Conservation (phyloP, 2,888 invertebrate genomes). For the Leptinotarsa rubiginosa region DNA sequence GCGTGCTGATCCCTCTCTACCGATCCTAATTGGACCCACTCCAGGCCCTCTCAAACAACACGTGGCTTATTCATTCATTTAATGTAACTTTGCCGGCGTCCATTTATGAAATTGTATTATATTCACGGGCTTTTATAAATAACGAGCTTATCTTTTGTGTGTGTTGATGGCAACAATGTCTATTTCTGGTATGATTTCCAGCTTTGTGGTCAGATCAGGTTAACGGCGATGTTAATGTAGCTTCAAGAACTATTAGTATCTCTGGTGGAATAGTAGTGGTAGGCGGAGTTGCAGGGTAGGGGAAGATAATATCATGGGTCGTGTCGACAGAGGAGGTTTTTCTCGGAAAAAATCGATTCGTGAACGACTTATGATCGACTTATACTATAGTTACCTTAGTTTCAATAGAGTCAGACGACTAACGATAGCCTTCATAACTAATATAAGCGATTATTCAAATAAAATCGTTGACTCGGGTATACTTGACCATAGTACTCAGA, state of each 20-base stretch:
- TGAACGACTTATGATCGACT: neutral
- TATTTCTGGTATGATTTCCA: slow-evolving; percentile 54
- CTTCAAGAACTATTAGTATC: slow-evolving; percentile 20
- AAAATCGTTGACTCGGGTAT: too few species aligned
- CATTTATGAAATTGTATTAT: slow-evolving; percentile 55
- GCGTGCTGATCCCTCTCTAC: slow-evolving; percentile 49
- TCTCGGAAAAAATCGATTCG: neutral
- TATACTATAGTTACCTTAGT: too few species aligned
- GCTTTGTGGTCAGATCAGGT: slow-evolving; percentile 57
- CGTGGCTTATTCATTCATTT: slow-evolving; percentile 57
- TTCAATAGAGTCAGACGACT: too few species aligned
- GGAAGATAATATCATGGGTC: neutral
- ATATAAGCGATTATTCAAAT: too few species aligned
- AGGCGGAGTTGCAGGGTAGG: neutral
- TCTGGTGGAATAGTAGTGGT: slow-evolving; percentile 1
- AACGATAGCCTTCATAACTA: too few species aligned
- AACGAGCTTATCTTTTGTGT: slow-evolving; percentile 50
- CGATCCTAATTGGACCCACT: slow-evolving; percentile 60
- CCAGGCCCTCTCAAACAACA: slow-evolving; percentile 53
- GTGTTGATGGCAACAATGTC: slow-evolving; percentile 54
- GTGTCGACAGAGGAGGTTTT: neutral
- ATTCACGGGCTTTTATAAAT: slow-evolving; percentile 51
- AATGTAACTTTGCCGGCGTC: slow-evolving; percentile 53
- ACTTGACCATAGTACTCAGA: too few species aligned
- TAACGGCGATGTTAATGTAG: slow-evolving; percentile 39